Evolutionary conservation across 2,797 vertebrate species (phyloP).

Genomic region (Cynodonichthys magdalenae): DNA sequence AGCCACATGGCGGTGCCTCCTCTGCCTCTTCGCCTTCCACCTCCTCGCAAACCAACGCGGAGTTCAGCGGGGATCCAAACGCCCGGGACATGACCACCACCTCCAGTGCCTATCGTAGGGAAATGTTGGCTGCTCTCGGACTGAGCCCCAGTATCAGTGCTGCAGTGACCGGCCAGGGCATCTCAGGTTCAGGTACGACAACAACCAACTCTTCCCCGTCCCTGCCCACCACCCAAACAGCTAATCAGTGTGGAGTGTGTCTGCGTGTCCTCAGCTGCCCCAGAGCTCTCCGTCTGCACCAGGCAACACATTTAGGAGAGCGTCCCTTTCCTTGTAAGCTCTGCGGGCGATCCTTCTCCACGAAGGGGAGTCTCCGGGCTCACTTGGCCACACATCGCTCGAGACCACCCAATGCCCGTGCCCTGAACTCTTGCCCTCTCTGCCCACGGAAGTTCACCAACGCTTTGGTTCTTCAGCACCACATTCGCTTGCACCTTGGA

Average conservation of each 20-base stretch:
- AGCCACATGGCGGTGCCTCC: slow-evolving; percentile 66
- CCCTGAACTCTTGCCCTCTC: slow-evolving; percentile 90
- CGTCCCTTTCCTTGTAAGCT: slow-evolving; percentile 92
- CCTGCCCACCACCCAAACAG: slow-evolving; percentile 67
- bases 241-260: slow-evolving; percentile 92
- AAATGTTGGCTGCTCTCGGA: slow-evolving; percentile 84
- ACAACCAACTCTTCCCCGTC: slow-evolving; percentile 35
- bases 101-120: slow-evolving; percentile 78
- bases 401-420: slow-evolving; percentile 85
- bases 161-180: slow-evolving; percentile 56
- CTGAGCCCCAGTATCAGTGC: slow-evolving; percentile 74
- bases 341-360: slow-evolving; percentile 91
- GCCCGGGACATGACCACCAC: slow-evolving; percentile 72
- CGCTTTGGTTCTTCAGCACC: slow-evolving; percentile 91
- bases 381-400: slow-evolving; percentile 90
- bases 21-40: slow-evolving; percentile 55
- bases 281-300: slow-evolving; percentile 89
- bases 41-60: slow-evolving; percentile 53
- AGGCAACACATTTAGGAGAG: slow-evolving; percentile 91
- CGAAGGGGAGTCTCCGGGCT: slow-evolving; percentile 90
- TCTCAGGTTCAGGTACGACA: slow-evolving; percentile 52
- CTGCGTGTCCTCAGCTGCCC: slow-evolving; percentile 91
- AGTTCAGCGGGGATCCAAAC: slow-evolving; percentile 63
- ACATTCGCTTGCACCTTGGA: slow-evolving; percentile 92
- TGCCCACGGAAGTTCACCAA: slow-evolving; percentile 95